phyloP scores from a whole-genome alignment of 1,140 invertebrate species.

The Chionoecetes opilio region DNA sequence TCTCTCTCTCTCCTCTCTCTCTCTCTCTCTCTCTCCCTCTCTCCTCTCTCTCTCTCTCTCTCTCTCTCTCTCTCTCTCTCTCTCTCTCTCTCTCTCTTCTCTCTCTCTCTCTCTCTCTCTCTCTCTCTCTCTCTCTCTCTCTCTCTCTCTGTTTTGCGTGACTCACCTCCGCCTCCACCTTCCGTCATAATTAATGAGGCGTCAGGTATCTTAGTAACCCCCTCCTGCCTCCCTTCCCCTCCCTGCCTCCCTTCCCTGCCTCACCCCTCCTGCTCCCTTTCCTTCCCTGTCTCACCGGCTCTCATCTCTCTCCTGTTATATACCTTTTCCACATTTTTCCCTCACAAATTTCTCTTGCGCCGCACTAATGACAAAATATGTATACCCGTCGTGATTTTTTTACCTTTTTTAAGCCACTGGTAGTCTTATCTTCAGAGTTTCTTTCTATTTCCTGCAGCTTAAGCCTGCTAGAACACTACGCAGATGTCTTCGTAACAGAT shows the following conservation, averaged over 20 bases:
- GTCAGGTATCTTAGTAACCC: background rate
- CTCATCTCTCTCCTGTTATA: background rate
- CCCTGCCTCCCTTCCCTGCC: background rate
- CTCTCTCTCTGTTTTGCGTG: background rate
- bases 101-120: background rate
- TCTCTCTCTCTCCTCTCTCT: background rate
- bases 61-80: slow-evolving; percentile 27
- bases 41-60: slow-evolving; percentile 25
- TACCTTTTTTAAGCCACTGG: background rate
- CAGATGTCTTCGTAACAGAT: too few species aligned
- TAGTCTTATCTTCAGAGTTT: background rate
- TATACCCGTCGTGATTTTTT: background rate
- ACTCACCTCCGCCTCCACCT: background rate
- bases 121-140: background rate
- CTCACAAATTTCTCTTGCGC: background rate
- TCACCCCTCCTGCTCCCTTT: too few species aligned
- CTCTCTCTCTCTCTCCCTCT: slow-evolving; percentile 25
- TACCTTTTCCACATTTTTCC: background rate
- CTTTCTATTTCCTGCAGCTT: too few species aligned
- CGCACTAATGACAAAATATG: background rate
- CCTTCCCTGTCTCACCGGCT: background rate
- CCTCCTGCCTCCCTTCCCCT: background rate
- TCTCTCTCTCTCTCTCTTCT: background rate
- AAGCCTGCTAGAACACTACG: too few species aligned
- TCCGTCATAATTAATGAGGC: background rate